Base-by-base conservation (phyloP, 2,113 vertebrate species). In the Serilophus lunatus region DNA sequence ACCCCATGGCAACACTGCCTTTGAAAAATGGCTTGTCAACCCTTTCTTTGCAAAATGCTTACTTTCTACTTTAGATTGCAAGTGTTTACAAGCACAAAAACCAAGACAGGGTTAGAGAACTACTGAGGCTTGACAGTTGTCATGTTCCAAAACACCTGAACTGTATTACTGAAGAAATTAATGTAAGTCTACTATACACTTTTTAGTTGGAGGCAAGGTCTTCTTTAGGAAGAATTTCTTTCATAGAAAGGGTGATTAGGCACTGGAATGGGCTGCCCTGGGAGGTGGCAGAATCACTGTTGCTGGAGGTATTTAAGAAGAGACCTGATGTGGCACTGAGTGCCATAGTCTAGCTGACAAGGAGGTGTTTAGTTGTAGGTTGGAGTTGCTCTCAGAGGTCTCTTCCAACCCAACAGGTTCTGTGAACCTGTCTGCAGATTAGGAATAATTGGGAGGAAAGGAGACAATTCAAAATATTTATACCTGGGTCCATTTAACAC, bases 401-500 rank as follows among this genome's bases (percentile, higher is more conserved):
- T 61, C 54, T 54, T 40, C 61, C 24, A 76, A 26, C 19, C 40
- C 54, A 47, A 61, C 2, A 15, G 25, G 69, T 42, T 26, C 25
- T 40, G 19, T 38, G 38, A 47, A 12, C 31, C 9, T 16, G 33
- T 80, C 15, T 66, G 60, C 33, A 59, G 40, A 57, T 11, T 10
- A 2, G 5, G 11, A 64, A 49, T 15, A 91, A 36, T 0, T 1
- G 2, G 49, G 6, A n/a, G 3, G 3, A 25, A 45, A 6, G 16
- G 6, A 78, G 6, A 66, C 74, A 57, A 51, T 4, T 19, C 54
- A 59, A 53, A 65, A 10, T 29, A 57, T 2, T 31, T 25, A 68
- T 86, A 60, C 26, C 11, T 12, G 76, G 22, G 0, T 4, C 10
- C 24, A 40, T 10, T 53, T 18, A 66, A 31, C 4, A 40, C 5